Base-by-base conservation (phyloP, 2,113 vertebrate genomes). In the Dasypus novemcinctus region DNA sequence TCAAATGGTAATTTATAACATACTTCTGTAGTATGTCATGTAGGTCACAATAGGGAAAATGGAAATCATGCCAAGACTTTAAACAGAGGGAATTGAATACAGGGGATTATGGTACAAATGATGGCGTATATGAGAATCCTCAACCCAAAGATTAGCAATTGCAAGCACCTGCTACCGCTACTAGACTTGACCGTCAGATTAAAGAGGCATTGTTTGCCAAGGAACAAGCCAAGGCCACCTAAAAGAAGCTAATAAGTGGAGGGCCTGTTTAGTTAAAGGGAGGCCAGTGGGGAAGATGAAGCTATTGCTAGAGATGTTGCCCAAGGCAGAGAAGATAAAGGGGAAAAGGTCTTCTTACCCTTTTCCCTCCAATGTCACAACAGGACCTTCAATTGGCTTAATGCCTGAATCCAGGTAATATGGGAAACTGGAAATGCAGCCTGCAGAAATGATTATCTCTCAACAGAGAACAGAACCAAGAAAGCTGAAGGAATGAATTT, bases 311-410 rank as follows among this genome's bases (percentile, higher is more conserved):
- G 21, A 72, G 15, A n/a, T 57, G 5, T 10, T 75, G 12, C 27
- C 14, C 23, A 29, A 33, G 7, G 43, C 25, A 49, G 5, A 76
- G 3, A 76, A 20, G 20, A 33, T 31, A 76, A 76, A 54, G 21
- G 17, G 78, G 46, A 17, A 43, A 41, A 43, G 4, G 4, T 9
- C 21, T 57, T 2, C 4, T 71, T 74, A 25, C 7, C 4, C 5
- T 29, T 59, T 25, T 0, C 1, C 4, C 11, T 29, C 1, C 9
- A 59, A 7, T 74, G 12, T 2, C 29, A 66, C 2, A 27, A 17
- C 43, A 36, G 2, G 15, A 52, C 7, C 31, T 66, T 59, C 25
- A 41, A 17, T 0, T 63, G 36, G n/a, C 2, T 82, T n/a, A 83
- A 91, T 84, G 7, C 21, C 31, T 61, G n/a, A 82, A 79, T 1